Evolutionary conservation across 2,888 invertebrate species (phyloP).

Genomic region (Syrista parreyssii): DNA sequence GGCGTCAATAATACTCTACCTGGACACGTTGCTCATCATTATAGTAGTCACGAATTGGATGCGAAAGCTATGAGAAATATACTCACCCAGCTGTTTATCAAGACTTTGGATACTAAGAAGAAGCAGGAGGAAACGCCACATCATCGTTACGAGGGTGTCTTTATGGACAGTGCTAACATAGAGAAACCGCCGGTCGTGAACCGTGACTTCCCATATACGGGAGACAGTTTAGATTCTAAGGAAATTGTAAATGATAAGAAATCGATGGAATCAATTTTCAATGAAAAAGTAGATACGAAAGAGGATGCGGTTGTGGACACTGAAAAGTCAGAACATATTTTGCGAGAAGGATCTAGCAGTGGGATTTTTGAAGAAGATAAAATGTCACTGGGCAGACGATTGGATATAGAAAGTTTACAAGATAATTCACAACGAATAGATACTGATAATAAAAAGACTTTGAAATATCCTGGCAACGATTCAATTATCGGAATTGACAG

Average conservation of each 20-base stretch:
- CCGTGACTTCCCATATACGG: background rate
- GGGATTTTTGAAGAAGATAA: background rate
- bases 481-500: background rate
- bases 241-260: background rate
- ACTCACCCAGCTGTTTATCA: conserved; percentile 48
- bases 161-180: conserved; percentile 49
- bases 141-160: conserved; percentile 52
- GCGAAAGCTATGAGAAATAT: conserved; percentile 54
- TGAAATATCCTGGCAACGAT: background rate
- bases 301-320: background rate
- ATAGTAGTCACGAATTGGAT: conserved; percentile 54
- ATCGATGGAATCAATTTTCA: background rate
- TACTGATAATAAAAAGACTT: background rate
- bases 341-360: too few species aligned
- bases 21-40: conserved; percentile 27
- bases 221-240: background rate
- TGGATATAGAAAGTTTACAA: background rate
- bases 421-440: background rate
- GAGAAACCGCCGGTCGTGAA: conserved; percentile 44
- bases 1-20: conserved; percentile 2
- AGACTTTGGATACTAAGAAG: conserved; percentile 49
- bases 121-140: conserved; percentile 44
- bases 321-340: background rate
- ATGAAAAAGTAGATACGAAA: background rate
- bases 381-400: background rate